These are phyloP conservation scores for Sarcophaga peregrina DNA, from an alignment of 1,140 invertebrate species.

Conservation along the genomic window DNA sequence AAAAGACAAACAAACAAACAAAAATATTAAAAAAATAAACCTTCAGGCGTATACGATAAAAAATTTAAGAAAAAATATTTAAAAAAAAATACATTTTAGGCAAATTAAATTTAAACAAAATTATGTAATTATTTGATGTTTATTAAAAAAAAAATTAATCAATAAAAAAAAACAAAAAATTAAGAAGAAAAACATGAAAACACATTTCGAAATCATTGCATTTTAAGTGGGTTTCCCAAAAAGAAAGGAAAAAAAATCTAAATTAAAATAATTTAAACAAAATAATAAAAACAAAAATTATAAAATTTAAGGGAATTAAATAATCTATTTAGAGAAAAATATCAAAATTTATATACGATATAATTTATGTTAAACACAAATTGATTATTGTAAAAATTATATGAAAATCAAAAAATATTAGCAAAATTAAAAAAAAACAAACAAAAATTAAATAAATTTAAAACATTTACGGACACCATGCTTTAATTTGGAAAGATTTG, in stretches of 20 bases:
- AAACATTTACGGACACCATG: background rate
- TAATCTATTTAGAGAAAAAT: background rate
- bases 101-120: slow-evolving; percentile 39
- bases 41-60: slow-evolving; percentile 37
- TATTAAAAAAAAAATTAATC: background rate
- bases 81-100: slow-evolving; percentile 14
- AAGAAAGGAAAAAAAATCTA: slow-evolving; percentile 3
- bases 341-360: background rate
- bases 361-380: slow-evolving; percentile 6
- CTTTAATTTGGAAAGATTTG: too few species aligned
- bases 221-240: slow-evolving; percentile 42
- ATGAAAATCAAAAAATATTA: slow-evolving; percentile 33
- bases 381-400: background rate
- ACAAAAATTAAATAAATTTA: background rate
- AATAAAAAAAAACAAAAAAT: background rate
- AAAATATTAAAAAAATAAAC: background rate
- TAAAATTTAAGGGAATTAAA: slow-evolving; percentile 18
- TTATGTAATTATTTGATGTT: slow-evolving; percentile 28
- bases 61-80: slow-evolving; percentile 2
- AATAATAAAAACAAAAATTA: background rate
- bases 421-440: slow-evolving; percentile 20
- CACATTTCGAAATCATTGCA: slow-evolving; percentile 29
- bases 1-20: background rate
- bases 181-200: slow-evolving; percentile 17
- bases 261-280: slow-evolving; percentile 1